These are phyloP conservation scores for Branchellion lobata DNA, from an alignment of 2,888 invertebrate species.

Conservation along the genomic window DNA sequence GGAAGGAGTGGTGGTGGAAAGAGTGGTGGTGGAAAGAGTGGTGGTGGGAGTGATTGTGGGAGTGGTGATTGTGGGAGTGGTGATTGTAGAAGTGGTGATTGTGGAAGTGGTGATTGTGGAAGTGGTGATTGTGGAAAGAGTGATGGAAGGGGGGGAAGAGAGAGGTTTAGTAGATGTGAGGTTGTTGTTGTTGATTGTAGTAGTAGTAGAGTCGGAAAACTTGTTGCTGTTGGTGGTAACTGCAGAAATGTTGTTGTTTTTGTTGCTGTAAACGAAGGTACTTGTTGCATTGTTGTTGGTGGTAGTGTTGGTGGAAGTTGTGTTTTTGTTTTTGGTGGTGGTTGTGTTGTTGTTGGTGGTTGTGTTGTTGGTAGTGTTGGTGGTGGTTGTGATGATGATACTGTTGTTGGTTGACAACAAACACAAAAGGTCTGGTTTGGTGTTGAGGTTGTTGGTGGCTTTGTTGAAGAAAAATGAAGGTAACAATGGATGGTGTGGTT, in stretches of 20 bases:
- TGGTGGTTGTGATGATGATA: neutral
- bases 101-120: neutral
- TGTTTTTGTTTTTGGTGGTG: slow-evolving; percentile 42
- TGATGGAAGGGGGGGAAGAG: neutral
- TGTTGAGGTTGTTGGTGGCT: slow-evolving; percentile 40
- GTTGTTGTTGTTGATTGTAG: no score
- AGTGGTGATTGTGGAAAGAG: slow-evolving; percentile 9
- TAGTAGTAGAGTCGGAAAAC: no score
- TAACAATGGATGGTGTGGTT: slow-evolving; percentile 42
- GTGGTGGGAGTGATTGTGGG: neutral
- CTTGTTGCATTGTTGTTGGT: neutral
- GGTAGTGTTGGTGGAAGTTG: slow-evolving; percentile 17
- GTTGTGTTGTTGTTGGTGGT: slow-evolving; percentile 44
- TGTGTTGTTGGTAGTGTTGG: slow-evolving; percentile 27
- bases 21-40: no score
- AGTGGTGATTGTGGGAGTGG: neutral
- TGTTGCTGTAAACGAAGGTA: neutral
- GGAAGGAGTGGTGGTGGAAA: slow-evolving; percentile 46
- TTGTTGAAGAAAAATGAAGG: slow-evolving; percentile 42
- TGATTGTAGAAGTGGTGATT: neutral
- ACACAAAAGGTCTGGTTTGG: slow-evolving; percentile 13
- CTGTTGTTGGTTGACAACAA: slow-evolving; percentile 18
- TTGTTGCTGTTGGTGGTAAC: no score
- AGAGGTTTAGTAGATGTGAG: neutral
- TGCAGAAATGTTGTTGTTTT: slow-evolving; percentile 15